Conservation (phyloP, 2,113 vertebrate species). For the Columba janthina region DNA sequence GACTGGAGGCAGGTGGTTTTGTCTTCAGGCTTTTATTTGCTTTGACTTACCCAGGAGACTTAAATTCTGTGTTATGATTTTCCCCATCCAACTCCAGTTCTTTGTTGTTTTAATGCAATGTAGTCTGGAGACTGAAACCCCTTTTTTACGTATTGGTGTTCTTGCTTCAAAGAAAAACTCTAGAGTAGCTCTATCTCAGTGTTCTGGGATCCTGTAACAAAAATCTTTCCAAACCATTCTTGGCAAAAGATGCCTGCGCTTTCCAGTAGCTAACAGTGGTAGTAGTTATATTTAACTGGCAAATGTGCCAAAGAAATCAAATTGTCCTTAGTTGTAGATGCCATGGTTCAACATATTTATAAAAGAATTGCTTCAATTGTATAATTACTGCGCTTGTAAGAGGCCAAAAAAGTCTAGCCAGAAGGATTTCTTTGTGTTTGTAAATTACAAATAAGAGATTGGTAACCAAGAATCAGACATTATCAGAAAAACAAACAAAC, state of each 20-base stretch:
- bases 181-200: not conserved
- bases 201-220: not conserved
- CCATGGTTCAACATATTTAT: not conserved
- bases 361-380: not conserved
- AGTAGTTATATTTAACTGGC: not conserved
- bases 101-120: not conserved
- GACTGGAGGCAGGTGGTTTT: accelerated
- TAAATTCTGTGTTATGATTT: not conserved
- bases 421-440: not conserved
- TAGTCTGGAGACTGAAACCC: not conserved
- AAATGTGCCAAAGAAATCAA: not conserved
- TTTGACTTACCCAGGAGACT: not conserved
- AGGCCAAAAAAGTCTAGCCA: not conserved
- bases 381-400: not conserved
- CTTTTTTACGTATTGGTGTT: not conserved
- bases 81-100: not conserved
- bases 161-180: not conserved
- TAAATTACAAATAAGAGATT: not conserved
- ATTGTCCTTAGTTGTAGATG: not conserved
- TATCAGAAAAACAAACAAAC: not conserved
- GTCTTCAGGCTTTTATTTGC: not conserved
- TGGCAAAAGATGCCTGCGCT: not conserved
- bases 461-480: not conserved
- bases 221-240: not conserved
- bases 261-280: not conserved